Evolutionary conservation across 37 sponge, comb jelly and placozoan genomes (phyloP).

Genomic region (Geodia barretti): DNA sequence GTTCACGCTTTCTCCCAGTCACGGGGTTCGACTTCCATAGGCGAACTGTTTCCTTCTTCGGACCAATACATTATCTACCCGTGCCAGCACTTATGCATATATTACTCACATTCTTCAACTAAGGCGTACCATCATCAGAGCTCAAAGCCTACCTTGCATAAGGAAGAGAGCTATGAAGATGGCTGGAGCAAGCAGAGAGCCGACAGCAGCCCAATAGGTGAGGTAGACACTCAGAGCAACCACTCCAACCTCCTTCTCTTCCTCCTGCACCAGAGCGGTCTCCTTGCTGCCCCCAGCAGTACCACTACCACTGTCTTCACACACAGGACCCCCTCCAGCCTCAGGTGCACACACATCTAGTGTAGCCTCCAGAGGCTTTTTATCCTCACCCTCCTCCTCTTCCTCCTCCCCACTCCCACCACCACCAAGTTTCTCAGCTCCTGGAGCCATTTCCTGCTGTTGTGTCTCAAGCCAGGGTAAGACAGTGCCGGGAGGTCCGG

Average conservation of each 20-base stretch:
- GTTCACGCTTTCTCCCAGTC: too few species aligned
- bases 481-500: constrained; percentile 70
- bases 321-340: not conserved
- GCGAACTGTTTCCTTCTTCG: too few species aligned
- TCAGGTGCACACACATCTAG: not conserved
- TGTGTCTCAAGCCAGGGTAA: constrained; percentile 46
- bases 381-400: not conserved
- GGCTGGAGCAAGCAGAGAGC: constrained; percentile 67
- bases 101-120: not conserved
- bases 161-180: constrained; percentile 78
- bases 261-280: constrained; percentile 81
- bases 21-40: too few species aligned
- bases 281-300: constrained; percentile 4
- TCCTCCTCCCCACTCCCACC: constrained; percentile 1
- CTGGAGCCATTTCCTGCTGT: not conserved
- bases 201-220: constrained; percentile 88
- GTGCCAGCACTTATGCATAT: too few species aligned
- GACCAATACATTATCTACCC: too few species aligned
- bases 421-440: not conserved
- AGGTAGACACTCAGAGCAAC: constrained; percentile 84
- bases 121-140: not conserved
- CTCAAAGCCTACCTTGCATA: constrained; percentile 87
- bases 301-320: not conserved
- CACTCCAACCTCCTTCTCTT: constrained; percentile 87
- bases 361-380: not conserved